phyloP scores from a whole-genome alignment of 2,888 invertebrate genomes.

The Drosophila prostipennis region DNA sequence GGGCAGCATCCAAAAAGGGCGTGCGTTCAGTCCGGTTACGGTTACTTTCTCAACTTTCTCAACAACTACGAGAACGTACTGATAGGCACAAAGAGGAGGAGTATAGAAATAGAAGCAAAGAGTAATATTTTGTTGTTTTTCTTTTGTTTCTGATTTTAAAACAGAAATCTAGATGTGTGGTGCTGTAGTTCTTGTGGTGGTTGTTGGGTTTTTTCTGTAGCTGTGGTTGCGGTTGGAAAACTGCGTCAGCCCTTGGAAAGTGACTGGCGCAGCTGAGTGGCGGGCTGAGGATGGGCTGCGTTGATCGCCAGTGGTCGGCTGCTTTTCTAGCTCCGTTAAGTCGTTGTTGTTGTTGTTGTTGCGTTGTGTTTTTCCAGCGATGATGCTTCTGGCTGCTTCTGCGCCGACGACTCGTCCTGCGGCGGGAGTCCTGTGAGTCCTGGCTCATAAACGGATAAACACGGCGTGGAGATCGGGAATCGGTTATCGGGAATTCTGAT shows the following conservation, averaged over 20 bases:
- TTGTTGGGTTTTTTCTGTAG: constrained; percentile 51
- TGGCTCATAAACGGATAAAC: constrained; percentile 66
- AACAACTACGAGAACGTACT: constrained; percentile 47
- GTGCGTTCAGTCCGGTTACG: constrained; percentile 25
- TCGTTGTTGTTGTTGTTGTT: constrained; percentile 49
- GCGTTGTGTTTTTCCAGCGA: constrained; percentile 58
- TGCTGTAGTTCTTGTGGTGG: constrained; percentile 52
- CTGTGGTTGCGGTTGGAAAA: constrained; percentile 45
- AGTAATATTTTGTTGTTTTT: constrained; percentile 30
- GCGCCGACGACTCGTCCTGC: constrained; percentile 45
- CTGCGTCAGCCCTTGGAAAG: constrained; percentile 67
- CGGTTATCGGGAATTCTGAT: background rate
- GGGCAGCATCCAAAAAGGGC: constrained; percentile 45
- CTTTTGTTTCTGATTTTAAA: constrained; percentile 13
- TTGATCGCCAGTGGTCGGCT: constrained; percentile 78
- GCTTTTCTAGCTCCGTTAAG: constrained; percentile 72
- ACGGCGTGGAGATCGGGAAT: constrained; percentile 11
- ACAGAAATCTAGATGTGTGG: constrained; percentile 38
- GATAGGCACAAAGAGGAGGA: constrained; percentile 74
- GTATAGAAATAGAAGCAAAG: constrained; percentile 64
- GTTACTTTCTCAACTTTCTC: constrained; percentile 39
- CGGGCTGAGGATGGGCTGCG: constrained; percentile 79
- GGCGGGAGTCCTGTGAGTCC: constrained; percentile 49
- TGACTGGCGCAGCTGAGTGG: constrained; percentile 74
- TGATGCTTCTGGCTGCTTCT: constrained; percentile 63